Evolutionary conservation across 2,113 vertebrate genomes (phyloP), one percentile per base, ranked within the genome.

Genomic region (Mesitornis unicolor): DNA sequence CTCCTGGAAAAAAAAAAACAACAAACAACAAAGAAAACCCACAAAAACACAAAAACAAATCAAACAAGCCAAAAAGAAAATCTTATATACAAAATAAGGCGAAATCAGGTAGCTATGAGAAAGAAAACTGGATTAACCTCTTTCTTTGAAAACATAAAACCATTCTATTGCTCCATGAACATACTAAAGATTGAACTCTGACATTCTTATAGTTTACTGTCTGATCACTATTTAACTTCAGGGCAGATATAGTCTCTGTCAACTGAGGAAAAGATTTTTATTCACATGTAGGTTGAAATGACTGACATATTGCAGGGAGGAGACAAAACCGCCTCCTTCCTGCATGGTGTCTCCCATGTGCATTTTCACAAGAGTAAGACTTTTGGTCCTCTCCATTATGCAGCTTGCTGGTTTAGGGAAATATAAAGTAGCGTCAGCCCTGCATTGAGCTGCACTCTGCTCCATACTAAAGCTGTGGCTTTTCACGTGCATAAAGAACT

Each of bases 321-420:
- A 90, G 25, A 59, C 6, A 78, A 90, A 87, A 47, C 21, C 54
- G 4, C 10, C 4, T 24, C 63, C 11, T 84, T 5, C 8, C 14
- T 63, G 0, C 1, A 0, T 47, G 33, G 3, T 51, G 3, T 68
- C 4, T 9, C 5, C 10, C n/a, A n/a, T 43, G 11, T 33, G 16
- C 25, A 17, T 63, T 35, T 51, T 79, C 45, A 38, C 25, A 54
- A 36, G 8, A 35, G 3, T 7, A 45, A 65, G 28, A 35, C 4
- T 70, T 65, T 19, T 45, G 47, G 33, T 65, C 33, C 24, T 88
- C 10, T 5, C 8, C 13, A 57, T 40, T 45, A 17, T 38, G 3
- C 7, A 73, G 25, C 17, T 79, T 64, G 16, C 36, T 71, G 36
- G 4, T 64, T 48, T 7, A 60, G 7, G 24, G 22, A 65, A 78